phyloP scores from a whole-genome alignment of 2,113 vertebrate genomes.

The Entelurus aequoreus region DNA sequence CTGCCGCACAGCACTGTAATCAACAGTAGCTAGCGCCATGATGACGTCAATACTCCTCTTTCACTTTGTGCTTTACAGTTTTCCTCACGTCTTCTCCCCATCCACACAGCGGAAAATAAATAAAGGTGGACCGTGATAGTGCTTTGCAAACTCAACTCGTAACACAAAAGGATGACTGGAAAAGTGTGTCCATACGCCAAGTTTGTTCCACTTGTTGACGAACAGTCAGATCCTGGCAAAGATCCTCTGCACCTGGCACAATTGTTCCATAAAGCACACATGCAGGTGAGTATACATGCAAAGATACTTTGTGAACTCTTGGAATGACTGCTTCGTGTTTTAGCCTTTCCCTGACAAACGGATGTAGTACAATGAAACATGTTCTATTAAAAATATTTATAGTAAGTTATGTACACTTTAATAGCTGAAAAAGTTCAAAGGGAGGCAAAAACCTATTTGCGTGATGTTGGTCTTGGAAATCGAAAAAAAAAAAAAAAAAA shows the following conservation, averaged over 20 bases:
- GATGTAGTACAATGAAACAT: constrained; percentile 78
- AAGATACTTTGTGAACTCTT: constrained; percentile 78
- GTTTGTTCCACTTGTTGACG: neutral
- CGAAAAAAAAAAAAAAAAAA: constrained; percentile 48
- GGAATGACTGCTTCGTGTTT: constrained; percentile 74
- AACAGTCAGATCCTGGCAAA: constrained; percentile 27
- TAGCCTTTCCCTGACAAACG: constrained; percentile 75
- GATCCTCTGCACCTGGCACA: constrained; percentile 71
- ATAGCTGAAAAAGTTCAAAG: constrained; percentile 87
- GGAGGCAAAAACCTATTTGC: constrained; percentile 77
- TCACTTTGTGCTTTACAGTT: constrained; percentile 70
- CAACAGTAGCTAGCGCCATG: neutral
- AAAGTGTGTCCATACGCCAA: neutral
- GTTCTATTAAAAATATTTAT: constrained; percentile 91
- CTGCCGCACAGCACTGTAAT: neutral
- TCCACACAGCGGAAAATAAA: constrained; percentile 46
- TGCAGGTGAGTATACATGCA: constrained; percentile 69
- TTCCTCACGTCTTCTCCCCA: constrained; percentile 43
- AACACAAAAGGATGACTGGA: constrained; percentile 5
- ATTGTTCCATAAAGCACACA: constrained; percentile 53
- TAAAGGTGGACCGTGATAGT: constrained; percentile 61
- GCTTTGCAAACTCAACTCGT: constrained; percentile 55
- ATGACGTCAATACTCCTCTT: neutral
- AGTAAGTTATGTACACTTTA: constrained; percentile 84
- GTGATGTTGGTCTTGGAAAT: constrained; percentile 75